phyloP scores from a whole-genome alignment of 1,140 invertebrate species.

The Ceratina australensis region DNA sequence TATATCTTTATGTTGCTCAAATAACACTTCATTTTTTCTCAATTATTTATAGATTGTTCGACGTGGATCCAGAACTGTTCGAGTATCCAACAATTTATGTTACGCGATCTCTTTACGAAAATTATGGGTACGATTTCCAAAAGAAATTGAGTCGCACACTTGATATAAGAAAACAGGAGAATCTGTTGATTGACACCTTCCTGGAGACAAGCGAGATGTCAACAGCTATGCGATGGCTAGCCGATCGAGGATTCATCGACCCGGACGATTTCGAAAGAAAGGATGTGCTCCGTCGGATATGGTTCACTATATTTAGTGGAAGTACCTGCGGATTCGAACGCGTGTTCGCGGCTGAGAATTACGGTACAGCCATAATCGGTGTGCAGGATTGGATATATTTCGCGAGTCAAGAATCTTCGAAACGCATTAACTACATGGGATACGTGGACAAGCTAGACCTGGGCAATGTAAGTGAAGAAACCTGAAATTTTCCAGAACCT shows the following conservation, averaged over 20 bases:
- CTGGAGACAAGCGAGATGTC: constrained; percentile 82
- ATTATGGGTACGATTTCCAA: constrained; percentile 85
- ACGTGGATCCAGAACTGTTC: constrained; percentile 60
- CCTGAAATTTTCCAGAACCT: no score
- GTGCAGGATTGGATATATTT: constrained; percentile 94
- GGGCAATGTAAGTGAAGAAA: constrained; percentile 81
- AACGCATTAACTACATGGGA: constrained; percentile 88
- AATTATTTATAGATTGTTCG: constrained; percentile 70
- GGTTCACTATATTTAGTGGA: constrained; percentile 89
- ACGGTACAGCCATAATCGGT: constrained; percentile 84
- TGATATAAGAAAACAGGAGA: constrained; percentile 79
- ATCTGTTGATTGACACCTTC: constrained; percentile 81
- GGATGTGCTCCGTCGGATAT: constrained; percentile 86
- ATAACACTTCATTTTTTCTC: background rate
- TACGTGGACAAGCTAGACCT: constrained; percentile 86
- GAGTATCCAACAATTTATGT: constrained; percentile 80
- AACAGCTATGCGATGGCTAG: constrained; percentile 80
- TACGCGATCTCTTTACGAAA: constrained; percentile 84
- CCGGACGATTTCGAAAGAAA: constrained; percentile 80
- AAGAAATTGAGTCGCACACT: constrained; percentile 87
- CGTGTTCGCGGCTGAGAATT: constrained; percentile 91
- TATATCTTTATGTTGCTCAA: no score
- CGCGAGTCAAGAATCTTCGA: constrained; percentile 83
- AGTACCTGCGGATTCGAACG: constrained; percentile 93
- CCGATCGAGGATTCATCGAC: constrained; percentile 75